phyloP scores from a whole-genome alignment of 2,888 invertebrate species.

The Thyatira batis region DNA sequence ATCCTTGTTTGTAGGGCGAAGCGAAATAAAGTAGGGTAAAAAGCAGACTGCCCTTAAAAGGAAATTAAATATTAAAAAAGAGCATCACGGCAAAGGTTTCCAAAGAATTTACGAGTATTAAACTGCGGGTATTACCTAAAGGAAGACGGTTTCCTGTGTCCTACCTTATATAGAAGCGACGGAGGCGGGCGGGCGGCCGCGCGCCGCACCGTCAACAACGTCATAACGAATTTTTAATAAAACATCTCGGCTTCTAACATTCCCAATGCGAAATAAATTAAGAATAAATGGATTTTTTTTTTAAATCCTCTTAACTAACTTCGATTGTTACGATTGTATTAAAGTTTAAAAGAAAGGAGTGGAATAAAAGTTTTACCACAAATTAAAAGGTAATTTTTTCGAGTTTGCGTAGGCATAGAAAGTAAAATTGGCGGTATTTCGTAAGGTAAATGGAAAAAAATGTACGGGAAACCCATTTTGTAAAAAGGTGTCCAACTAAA shows the following conservation, averaged over 20 bases:
- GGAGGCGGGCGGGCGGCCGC: conserved; percentile 14
- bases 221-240: conserved; percentile 73
- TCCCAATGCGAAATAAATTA: conserved; percentile 46
- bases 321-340: conserved; percentile 52
- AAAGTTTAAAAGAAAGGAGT: conserved; percentile 36
- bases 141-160: conserved; percentile 46
- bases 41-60: conserved; percentile 55
- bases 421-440: conserved; percentile 36
- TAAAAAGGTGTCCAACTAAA: conserved; percentile 60
- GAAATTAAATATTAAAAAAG: conserved; percentile 76
- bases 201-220: conserved; percentile 48
- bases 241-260: conserved; percentile 47
- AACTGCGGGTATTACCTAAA: conserved; percentile 55
- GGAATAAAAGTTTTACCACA: conserved; percentile 33
- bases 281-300: conserved; percentile 50
- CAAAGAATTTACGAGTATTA: conserved; percentile 69
- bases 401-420: conserved; percentile 29
- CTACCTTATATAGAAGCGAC: conserved; percentile 32
- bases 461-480: conserved; percentile 31
- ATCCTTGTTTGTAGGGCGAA: conserved; percentile 42
- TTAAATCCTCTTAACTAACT: conserved; percentile 49
- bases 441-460: conserved; percentile 30
- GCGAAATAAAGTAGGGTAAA: conserved; percentile 44
- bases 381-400: conserved; percentile 31
- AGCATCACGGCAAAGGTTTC: conserved; percentile 64